Evolutionary conservation across 2,888 invertebrate species (phyloP), one percentile per base, ranked within the genome.

Genomic region (Erpobdella octoculata): DNA sequence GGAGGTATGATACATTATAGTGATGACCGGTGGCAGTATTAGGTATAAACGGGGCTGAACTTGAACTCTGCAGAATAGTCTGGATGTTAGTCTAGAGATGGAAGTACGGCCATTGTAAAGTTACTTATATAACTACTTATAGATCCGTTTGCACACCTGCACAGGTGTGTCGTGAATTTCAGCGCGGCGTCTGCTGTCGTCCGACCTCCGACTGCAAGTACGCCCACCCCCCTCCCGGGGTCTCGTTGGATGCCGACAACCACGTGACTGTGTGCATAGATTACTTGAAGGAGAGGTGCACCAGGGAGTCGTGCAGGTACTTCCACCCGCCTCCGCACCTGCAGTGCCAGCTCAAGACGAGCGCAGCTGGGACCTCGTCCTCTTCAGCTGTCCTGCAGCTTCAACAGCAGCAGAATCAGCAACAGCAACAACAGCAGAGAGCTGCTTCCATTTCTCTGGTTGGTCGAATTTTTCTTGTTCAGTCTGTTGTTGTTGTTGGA

Each of bases 241-340:
- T 93, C 87, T 90, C 90, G 87, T 90, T 92, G 88, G 93, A 92
- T 77, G 76, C 91, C 87, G 94, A 94, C 89, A 93, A 93, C 90
- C 91, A 92, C 77, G 93, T 94, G 89, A 93, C 93, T 88, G 93
- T 94, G 89, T 95, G 95, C 92, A 94, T 94, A 93, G 94, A 95
- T 90, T 93, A 92, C 89, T 91, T 94, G 75, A 81, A 82, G 79
- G 82, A 82, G 76, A 82, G 82, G 89, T 94, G 94, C 90, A 90
- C 91, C 89, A 92, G 94, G 89, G 93, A 93, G 89, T 92, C 92
- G 89, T 95, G 95, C 91, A 92, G 93, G 90, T 94, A 94, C 92
- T 94, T 93, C 90, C 94, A 95, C 90, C 94, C 94, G 88, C 94
- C 94, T 89, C 90, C 93, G 89, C 94, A 95, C 91, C 93, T 95